phyloP scores from a whole-genome alignment of 1,140 invertebrate species.

The Dendroctonus ponderosae region DNA sequence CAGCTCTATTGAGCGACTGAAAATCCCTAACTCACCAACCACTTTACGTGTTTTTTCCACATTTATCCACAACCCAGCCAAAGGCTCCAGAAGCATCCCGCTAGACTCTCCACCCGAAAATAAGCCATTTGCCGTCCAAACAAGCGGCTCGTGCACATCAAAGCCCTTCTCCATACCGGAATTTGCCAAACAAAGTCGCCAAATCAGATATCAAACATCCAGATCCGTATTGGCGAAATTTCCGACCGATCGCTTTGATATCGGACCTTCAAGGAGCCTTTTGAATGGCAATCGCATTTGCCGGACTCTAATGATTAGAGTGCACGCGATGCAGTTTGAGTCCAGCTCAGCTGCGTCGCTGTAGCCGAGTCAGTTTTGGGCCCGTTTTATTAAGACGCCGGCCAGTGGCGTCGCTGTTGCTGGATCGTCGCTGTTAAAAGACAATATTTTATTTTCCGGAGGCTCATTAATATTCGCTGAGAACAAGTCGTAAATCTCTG shows the following conservation, averaged over 20 bases:
- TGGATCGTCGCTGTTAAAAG: neutral
- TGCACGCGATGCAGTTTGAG: neutral
- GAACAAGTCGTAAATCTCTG: conserved; percentile 9
- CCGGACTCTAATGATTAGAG: neutral
- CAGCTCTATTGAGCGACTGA: no score
- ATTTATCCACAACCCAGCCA: no score
- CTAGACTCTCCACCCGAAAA: no score
- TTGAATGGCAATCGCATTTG: neutral
- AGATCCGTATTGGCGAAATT: no score
- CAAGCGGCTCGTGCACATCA: no score
- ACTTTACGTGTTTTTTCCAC: no score
- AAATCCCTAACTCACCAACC: no score
- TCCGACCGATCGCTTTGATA: conserved; percentile 1
- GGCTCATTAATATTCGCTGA: conserved; percentile 12
- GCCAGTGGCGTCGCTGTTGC: neutral
- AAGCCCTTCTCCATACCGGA: no score
- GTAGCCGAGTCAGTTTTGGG: neutral
- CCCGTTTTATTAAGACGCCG: neutral
- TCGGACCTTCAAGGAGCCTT: conserved; percentile 1
- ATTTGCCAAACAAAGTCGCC: no score
- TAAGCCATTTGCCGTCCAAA: no score
- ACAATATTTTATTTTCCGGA: neutral
- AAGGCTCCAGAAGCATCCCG: no score
- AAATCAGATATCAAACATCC: no score
- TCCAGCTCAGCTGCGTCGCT: neutral